A percentile compares a stretch with the other conserved stretches of the same genome.
Conservation (phyloP, 2,888 invertebrate species). For the Polyommatus icarus region DNA sequence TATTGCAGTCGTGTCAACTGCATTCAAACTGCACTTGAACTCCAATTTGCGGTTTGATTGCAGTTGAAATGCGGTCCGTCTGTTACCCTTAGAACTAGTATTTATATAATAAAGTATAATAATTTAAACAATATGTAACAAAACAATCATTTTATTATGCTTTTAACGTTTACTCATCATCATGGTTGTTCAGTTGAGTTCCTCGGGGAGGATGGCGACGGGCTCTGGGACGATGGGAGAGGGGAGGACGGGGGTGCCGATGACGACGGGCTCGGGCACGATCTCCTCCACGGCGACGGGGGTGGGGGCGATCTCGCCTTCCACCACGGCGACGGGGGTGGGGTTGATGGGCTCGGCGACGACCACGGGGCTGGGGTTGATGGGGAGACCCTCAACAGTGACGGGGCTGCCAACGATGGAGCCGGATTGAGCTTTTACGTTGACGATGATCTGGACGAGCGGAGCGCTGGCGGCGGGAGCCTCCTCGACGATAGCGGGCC, state of each 20-base stretch:
- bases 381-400: constrained; percentile 23
- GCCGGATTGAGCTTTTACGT: constrained; percentile 32
- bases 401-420: neutral
- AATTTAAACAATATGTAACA: too few relatives aligned
- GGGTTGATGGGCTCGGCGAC: neutral
- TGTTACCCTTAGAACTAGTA: too few relatives aligned
- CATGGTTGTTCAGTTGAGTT: constrained; percentile 47
- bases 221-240: constrained; percentile 52
- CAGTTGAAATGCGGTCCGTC: too few relatives aligned
- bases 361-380: too few relatives aligned
- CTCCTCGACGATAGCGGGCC: neutral
- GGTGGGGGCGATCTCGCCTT: neutral
- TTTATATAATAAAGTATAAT: too few relatives aligned
- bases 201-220: constrained; percentile 51
- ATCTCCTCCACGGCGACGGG: constrained; percentile 30
- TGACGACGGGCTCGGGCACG: constrained; percentile 43
- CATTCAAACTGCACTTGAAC: too few relatives aligned
- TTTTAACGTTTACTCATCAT: too few relatives aligned
- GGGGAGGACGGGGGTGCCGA: constrained; percentile 49
- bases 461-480: constrained; percentile 29
- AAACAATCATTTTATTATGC: too few relatives aligned
- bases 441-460: constrained; percentile 46
- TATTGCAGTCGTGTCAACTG: too few relatives aligned
- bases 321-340: constrained; percentile 25
- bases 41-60: too few relatives aligned